Conservation (phyloP, 2,888 invertebrate species). For the Apoda limacodes region DNA sequence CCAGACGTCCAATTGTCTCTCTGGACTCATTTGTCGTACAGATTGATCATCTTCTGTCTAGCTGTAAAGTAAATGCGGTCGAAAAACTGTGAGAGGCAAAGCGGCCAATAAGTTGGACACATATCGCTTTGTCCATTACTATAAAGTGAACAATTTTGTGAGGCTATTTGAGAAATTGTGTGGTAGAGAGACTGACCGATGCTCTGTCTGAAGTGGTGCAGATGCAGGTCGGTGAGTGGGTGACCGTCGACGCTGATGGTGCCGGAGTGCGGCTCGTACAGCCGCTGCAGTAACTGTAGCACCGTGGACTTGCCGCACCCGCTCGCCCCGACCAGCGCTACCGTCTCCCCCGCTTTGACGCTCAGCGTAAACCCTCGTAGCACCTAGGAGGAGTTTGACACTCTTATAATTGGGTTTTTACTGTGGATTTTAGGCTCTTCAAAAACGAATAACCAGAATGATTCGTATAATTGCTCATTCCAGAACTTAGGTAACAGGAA, state of each 20-base stretch:
- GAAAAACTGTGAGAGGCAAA: too few relatives aligned
- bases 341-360: constrained; percentile 74
- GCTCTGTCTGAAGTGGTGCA: constrained; percentile 44
- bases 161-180: too few relatives aligned
- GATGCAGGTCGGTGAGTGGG: constrained; percentile 73
- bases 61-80: background rate
- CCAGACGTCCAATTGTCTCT: too few relatives aligned
- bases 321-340: constrained; percentile 79
- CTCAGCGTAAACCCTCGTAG: constrained; percentile 74
- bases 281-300: constrained; percentile 79
- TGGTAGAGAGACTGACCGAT: constrained; percentile 48
- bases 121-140: too few relatives aligned
- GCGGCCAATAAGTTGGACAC: too few relatives aligned
- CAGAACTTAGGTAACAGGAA: too few relatives aligned
- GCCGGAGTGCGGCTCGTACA: constrained; percentile 76
- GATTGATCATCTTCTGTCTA: background rate
- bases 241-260: constrained; percentile 72
- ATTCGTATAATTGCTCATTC: too few relatives aligned
- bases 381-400: too few relatives aligned
- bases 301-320: constrained; percentile 88
- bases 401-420: too few relatives aligned
- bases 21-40: background rate
- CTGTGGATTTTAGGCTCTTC: too few relatives aligned
- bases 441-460: too few relatives aligned
- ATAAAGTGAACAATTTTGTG: too few relatives aligned